Evolutionary conservation across 2,888 invertebrate genomes (phyloP), one percentile per base, ranked within the genome.

Genomic region (Eugnorisma glareosa): DNA sequence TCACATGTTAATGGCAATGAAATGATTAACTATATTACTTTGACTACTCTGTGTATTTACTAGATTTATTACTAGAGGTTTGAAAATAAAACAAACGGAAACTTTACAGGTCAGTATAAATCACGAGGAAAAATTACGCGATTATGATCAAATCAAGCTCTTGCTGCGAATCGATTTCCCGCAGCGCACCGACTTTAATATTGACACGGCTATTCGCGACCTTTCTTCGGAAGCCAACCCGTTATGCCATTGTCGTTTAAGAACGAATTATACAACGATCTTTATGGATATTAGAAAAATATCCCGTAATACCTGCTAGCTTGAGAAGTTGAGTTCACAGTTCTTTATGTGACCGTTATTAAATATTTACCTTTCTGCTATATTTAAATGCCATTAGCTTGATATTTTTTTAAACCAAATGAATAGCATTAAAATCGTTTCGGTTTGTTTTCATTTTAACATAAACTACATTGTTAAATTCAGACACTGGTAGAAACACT

Each of bases 251-350:
- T 89, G 82, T 85, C 74, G 80, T 67, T 76, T 76, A 18, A 76
- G 64, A 86, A 81, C 70, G 66, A 86, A 83, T 81, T 77, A 86
- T 68, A 77, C 67, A 83, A 73, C 66, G 81, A 86, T 81, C 75
- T 83, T 68, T 85, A 85, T 85, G 86, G 77, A 75, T 86, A 83
- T 83, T 80, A 83, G 63, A 64, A 66, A 84, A 78, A 84, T 74
- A 74, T 83, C 73, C 84, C 83, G 85, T 83, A 86, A 86, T 79
- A 83, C 71, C 69, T 76, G 68, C n/a, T 40, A 51, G 57, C 37
- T 77, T 24, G 24, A 75, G 59, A 67, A 40, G 54, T 48, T 3
- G 69, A 70, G 54, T 40, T 78, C 48, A 67, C 59, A 31, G 35
- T 66, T 80, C 8, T 67, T 54, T 63, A 68, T 35, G 45, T 21